Conservation (phyloP, 2,888 invertebrate species). For the Branchipolynoe longqiensis region DNA sequence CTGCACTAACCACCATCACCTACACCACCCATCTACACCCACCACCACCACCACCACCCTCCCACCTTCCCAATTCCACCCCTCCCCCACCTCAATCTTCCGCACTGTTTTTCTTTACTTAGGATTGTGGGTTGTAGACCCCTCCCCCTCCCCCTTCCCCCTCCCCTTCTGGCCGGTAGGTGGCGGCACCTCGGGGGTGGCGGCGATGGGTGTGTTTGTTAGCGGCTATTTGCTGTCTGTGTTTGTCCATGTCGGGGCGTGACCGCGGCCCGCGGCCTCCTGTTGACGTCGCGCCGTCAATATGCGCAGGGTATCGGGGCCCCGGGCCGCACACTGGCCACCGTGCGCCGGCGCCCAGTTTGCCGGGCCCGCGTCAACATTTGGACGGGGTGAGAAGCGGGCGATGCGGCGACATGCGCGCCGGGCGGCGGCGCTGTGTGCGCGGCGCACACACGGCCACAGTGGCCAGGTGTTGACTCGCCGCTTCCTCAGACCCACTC, state of each 20-base stretch:
- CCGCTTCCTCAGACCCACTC: constrained; percentile 31
- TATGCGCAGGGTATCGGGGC: neutral
- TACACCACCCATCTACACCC: too few relatives aligned
- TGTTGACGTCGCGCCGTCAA: constrained; percentile 22
- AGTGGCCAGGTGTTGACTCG: constrained; percentile 31
- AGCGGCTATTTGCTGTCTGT: constrained; percentile 48
- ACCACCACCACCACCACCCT: too few relatives aligned
- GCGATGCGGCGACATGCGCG: constrained; percentile 31
- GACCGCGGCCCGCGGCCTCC: neutral
- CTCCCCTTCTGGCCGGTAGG: neutral
- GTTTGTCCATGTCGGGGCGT: constrained; percentile 31
- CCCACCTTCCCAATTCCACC: too few relatives aligned
- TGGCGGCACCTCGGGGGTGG: constrained; percentile 8
- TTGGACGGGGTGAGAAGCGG: constrained; percentile 35
- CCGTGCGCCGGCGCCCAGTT: neutral
- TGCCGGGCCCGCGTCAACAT: constrained; percentile 33
- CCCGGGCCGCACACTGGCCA: neutral
- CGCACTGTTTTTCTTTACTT: too few relatives aligned
- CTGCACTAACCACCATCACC: too few relatives aligned
- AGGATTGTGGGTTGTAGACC: neutral
- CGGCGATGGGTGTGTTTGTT: constrained; percentile 4
- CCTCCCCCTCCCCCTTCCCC: neutral
- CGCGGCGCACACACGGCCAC: constrained; percentile 2
- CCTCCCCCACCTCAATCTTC: too few relatives aligned
- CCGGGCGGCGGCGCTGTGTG: constrained; percentile 7